A percentile compares a stretch with the other conserved stretches of the same genome.
Evolutionary conservation across 2,888 invertebrate species (phyloP).

Genomic region (Palloptera scutellata): DNA sequence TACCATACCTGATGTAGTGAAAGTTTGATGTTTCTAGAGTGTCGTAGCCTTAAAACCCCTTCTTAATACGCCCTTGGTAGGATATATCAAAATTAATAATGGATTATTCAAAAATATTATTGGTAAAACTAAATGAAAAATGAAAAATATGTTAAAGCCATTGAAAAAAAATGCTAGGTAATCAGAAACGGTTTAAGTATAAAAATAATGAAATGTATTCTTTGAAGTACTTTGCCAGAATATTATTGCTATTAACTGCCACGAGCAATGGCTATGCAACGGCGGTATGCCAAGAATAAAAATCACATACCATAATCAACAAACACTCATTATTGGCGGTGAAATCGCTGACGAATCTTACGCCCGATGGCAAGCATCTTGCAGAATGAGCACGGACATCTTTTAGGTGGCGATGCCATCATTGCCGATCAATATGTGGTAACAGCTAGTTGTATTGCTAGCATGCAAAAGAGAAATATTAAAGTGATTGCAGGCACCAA

Average conservation of each 20-base stretch:
- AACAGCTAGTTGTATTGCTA: slow-evolving; percentile 60
- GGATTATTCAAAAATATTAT: too few species aligned
- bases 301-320: neutral
- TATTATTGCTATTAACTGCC: too few species aligned
- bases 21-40: too few species aligned
- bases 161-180: neutral
- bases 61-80: too few species aligned
- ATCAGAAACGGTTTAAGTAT: slow-evolving; percentile 9
- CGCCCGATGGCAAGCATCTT: slow-evolving; percentile 61
- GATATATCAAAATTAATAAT: too few species aligned
- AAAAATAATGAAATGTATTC: neutral
- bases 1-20: too few species aligned
- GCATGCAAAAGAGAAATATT: slow-evolving; percentile 47
- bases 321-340: slow-evolving; percentile 52
- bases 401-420: slow-evolving; percentile 60
- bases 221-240: too few species aligned
- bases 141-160: too few species aligned
- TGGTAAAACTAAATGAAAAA: too few species aligned
- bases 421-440: slow-evolving; percentile 53
- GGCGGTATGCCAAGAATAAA: neutral
- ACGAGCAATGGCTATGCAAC: too few species aligned
- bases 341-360: slow-evolving; percentile 41
- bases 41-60: too few species aligned
- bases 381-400: slow-evolving; percentile 56
- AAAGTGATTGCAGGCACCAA: slow-evolving; percentile 57